Base-by-base conservation (phyloP, 2,888 invertebrate species). In the Bombyx huttoni region DNA sequence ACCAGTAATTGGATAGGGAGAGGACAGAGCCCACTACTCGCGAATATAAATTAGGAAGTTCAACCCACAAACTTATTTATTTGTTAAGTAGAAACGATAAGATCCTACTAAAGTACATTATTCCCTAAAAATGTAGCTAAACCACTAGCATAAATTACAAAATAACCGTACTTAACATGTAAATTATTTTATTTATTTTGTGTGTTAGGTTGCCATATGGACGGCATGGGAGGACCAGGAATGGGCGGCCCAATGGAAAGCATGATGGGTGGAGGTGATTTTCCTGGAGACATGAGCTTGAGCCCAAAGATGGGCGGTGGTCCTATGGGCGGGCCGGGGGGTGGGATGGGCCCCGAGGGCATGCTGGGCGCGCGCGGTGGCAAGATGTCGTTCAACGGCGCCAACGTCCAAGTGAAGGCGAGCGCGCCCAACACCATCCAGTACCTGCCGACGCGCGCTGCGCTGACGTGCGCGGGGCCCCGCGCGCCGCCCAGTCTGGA, bases 381-480 rank as follows among this genome's bases (percentile, higher is more conserved):
- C 0, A 89, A 89, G 58, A 89, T 89, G 89, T 79, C 91, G 8
- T 91, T 90, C 66, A 91, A 90, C 72, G 90, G 89, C 8, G 89
- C 89, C 9, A 98, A 96, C 79, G 94, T 96, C 47, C 96, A 96
- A 84, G 97, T 98, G 34, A 98, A 98, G 83, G 95, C 98, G 9
- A 97, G 96, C 79, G 97, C 98, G 10, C 98, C 98, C 0, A 98
- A 98, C 82, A 98, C 98, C 46, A 98, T 98, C 75, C 98, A 98
- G 89, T 98, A 98, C 90, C 91, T 98, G 78, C 98, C 98, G 24
- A 96, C 97, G 51, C 91, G 97, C 82, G 96, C 98, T n/a, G 96
- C 96, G 74, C 92, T 93, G 67, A 91, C 92, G 10, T 92, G 92
- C 56, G 88, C 90, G 35, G 92, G 91, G 51, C 94, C 94, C 0